A percentile compares a stretch with the other conserved stretches of the same genome.
phyloP scores from a whole-genome alignment of 2,113 vertebrate genomes.

The Corapipo altera region DNA sequence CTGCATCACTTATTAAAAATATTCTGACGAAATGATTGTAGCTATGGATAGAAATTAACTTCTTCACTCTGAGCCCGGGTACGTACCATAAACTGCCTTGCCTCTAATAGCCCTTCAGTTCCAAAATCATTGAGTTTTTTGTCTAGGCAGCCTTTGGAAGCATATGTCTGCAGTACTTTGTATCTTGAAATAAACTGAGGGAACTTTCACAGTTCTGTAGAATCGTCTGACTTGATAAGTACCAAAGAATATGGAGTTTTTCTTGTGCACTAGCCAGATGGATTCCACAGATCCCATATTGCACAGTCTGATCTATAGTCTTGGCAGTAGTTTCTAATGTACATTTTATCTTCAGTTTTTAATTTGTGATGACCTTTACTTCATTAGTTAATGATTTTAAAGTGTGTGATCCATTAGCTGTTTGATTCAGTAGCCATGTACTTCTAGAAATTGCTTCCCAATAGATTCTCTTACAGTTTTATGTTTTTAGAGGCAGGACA shows the following conservation, averaged over 20 bases:
- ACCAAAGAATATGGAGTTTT: background rate
- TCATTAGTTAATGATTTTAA: background rate
- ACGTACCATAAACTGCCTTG: background rate
- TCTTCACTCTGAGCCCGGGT: background rate
- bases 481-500: background rate
- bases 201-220: constrained; percentile 16
- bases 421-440: background rate
- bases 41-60: background rate
- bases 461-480: background rate
- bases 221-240: constrained; percentile 25
- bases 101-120: background rate
- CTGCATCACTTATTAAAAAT: background rate
- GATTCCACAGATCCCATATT: background rate
- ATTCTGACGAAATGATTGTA: background rate
- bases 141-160: background rate
- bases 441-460: background rate
- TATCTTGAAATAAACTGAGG: constrained; percentile 13
- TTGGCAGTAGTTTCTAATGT: background rate
- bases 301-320: background rate
- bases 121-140: background rate
- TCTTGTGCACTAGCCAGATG: background rate
- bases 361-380: background rate
- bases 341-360: background rate
- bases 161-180: background rate
- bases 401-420: background rate